phyloP scores from a whole-genome alignment of 2,888 invertebrate genomes.

The Drosophila lutescens region DNA sequence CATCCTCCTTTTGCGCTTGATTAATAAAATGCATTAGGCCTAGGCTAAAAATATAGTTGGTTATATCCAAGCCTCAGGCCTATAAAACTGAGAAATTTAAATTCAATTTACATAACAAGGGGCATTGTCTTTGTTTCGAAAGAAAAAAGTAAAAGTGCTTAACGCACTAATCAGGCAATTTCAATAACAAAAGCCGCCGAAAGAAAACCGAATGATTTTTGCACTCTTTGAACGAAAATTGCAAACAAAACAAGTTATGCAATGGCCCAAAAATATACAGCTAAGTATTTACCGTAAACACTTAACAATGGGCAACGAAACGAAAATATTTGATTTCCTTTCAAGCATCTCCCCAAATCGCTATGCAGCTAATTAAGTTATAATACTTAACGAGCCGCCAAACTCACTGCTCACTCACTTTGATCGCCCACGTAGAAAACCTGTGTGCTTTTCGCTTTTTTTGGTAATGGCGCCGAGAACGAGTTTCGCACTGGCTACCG shows the following conservation, averaged over 20 bases:
- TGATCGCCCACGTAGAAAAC: conserved; percentile 37
- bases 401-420: conserved; percentile 11
- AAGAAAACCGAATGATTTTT: conserved; percentile 34
- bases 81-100: conserved; percentile 36
- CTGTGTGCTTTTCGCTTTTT: conserved; percentile 17
- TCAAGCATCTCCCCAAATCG: conserved; percentile 33
- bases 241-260: conserved; percentile 48
- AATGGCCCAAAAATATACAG: conserved; percentile 35
- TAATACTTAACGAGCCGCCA: conserved; percentile 36
- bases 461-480: conserved; percentile 51
- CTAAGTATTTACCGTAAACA: conserved; percentile 61
- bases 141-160: conserved; percentile 62
- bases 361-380: conserved; percentile 44
- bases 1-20: conserved; percentile 8
- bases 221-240: conserved; percentile 23
- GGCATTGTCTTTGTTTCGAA: conserved; percentile 37
- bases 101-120: conserved; percentile 61
- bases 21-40: not conserved
- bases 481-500: conserved; percentile 24
- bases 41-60: conserved; percentile 8
- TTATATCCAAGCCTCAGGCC: conserved; percentile 12
- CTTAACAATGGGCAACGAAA: conserved; percentile 35
- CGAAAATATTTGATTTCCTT: conserved; percentile 41
- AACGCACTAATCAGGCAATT: conserved; percentile 65
- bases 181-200: conserved; percentile 64